Evolutionary conservation across 2,888 invertebrate species (phyloP), one percentile per base, ranked within the genome.

Genomic region (Drosophila buzzatii): DNA sequence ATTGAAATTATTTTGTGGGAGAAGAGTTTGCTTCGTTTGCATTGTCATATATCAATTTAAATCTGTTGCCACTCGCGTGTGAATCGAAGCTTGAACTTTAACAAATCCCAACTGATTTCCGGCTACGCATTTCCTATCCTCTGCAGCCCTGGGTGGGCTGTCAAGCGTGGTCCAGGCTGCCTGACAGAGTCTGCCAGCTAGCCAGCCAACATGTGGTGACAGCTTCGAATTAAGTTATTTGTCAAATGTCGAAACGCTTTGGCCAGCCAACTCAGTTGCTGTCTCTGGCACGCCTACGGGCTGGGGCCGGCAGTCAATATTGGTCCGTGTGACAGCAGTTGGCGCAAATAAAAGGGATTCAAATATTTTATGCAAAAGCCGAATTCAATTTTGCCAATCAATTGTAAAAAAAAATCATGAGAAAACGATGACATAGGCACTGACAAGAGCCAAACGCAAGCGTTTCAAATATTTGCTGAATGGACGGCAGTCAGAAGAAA

Each of bases 331-430:
- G 60, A 72, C 85, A 75, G 70, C 88, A 75, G 87, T 81, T 81
- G 81, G 73, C 56, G 79, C 85, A 80, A 80, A 82, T 85, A 84
- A 79, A 88, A 88, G 81, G 67, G 47, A 66, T 35, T 44, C 77
- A 73, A 81, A 88, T 82, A 85, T 82, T 82, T 87, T 85, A 89
- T 89, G 83, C 79, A 89, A 82, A 82, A 77, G 85, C 85, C 68
- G 74, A 85, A 89, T 85, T 89, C 83, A 78, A 89, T 87, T 87
- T 81, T 79, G 78, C 79, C 90, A 81, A 88, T 89, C 90, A 85
- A 88, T 89, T 89, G 85, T 73, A 74, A 73, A 87, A 82, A 27
- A 27, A 27, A 33, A 18, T 18, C 33, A 7, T 12, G 82, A 70
- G 71, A 68, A 85, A 79, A 70, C 85, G 74, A 66, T 69, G 73